These are phyloP conservation scores for Ganaspis sp. DNA, from an alignment of 1,140 invertebrate species.

Conservation along the genomic window DNA sequence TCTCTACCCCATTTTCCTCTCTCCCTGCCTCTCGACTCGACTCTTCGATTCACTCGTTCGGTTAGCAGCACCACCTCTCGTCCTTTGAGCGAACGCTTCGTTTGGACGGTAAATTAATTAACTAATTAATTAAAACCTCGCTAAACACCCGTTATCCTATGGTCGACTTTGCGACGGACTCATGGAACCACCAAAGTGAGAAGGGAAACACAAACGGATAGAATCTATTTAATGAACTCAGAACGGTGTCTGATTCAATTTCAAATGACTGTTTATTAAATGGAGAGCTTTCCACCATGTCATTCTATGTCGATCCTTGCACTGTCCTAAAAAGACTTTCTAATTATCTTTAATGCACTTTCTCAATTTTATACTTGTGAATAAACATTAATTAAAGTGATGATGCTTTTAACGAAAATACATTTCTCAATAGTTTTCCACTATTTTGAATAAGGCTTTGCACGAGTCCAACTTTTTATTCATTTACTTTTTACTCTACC, in stretches of 20 bases:
- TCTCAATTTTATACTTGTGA: neutral
- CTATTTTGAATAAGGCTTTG: too few species aligned
- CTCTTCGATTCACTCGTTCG: neutral
- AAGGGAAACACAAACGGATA: neutral
- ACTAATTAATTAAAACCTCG: slow-evolving; percentile 53
- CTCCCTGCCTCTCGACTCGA: neutral
- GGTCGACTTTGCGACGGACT: slow-evolving; percentile 24
- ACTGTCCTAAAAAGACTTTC: neutral
- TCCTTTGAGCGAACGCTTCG: slow-evolving; percentile 35
- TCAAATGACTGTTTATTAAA: slow-evolving; percentile 18
- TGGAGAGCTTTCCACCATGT: neutral
- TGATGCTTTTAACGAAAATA: neutral
- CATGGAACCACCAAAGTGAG: slow-evolving; percentile 20
- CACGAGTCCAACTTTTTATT: too few species aligned
- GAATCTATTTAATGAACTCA: slow-evolving; percentile 5
- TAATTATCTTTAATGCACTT: slow-evolving; percentile 18
- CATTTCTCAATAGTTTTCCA: too few species aligned
- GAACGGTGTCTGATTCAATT: slow-evolving; percentile 15
- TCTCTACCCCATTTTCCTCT: neutral
- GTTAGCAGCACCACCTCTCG: neutral
- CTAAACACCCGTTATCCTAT: slow-evolving; percentile 32
- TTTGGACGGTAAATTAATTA: slow-evolving; percentile 48
- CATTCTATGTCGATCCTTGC: neutral
- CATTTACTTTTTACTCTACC: too few species aligned
- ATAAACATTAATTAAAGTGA: neutral